A percentile compares a stretch with the other conserved stretches of the same genome.
phyloP scores from a whole-genome alignment of 2,888 invertebrate genomes.

The Zeuzera pyrina region DNA sequence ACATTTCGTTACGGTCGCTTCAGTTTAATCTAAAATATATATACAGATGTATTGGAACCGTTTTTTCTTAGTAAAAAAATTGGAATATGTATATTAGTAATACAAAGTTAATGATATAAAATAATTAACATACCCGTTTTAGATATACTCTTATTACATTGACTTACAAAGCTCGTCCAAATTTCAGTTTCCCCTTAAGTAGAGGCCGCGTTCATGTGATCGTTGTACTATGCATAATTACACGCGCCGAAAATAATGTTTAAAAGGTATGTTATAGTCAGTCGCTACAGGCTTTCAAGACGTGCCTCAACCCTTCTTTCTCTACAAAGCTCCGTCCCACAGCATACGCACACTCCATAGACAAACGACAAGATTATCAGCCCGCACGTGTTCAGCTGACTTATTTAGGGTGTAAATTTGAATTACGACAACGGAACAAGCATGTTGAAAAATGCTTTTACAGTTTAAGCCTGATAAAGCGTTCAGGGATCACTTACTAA shows the following conservation, averaged over 20 bases:
- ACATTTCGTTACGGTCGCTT: no score
- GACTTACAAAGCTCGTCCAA: conserved; percentile 18
- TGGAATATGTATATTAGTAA: no score
- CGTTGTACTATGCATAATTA: conserved; percentile 48
- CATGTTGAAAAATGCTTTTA: conserved; percentile 43
- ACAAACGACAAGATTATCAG: conserved; percentile 29
- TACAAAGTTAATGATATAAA: no score
- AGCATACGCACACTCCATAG: conserved; percentile 15
- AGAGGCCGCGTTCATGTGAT: conserved; percentile 26
- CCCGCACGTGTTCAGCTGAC: conserved; percentile 33
- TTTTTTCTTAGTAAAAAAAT: no score
- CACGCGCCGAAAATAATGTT: conserved; percentile 49
- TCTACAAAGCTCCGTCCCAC: conserved; percentile 20
- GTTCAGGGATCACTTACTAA: no score
- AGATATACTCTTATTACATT: no score
- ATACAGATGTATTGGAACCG: no score
- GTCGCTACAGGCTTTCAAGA: conserved; percentile 29
- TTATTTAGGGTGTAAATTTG: conserved; percentile 51
- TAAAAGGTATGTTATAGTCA: conserved; percentile 27
- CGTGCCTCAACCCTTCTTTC: conserved; percentile 31
- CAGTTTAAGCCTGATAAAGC: conserved; percentile 21
- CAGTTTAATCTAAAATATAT: no score
- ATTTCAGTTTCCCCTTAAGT: conserved; percentile 17
- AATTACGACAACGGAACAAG: conserved; percentile 41
- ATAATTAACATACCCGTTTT: no score